Conservation (phyloP, 2,113 vertebrate species). For the Nansenia antarctica region DNA sequence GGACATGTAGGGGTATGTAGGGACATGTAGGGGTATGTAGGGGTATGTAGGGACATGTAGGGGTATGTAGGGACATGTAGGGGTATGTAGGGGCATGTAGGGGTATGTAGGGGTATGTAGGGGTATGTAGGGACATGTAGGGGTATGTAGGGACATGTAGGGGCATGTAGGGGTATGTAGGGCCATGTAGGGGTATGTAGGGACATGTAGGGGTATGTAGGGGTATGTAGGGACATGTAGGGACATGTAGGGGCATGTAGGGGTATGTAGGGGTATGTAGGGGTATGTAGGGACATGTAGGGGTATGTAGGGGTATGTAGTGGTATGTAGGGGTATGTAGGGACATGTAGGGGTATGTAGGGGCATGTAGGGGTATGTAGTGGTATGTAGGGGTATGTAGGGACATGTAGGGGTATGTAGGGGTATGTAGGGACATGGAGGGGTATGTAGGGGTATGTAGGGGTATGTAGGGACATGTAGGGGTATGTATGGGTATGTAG, state of each 20-base stretch:
- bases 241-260: background rate
- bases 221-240: too few species aligned
- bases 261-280: too few species aligned
- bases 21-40: too few species aligned
- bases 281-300: background rate
- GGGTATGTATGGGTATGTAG: too few species aligned
- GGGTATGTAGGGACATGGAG: too few species aligned
- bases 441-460: background rate
- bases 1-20: too few species aligned
- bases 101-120: slow-evolving; percentile 2
- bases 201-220: slow-evolving; percentile 5
- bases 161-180: too few species aligned
- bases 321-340: too few species aligned
- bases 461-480: slow-evolving; percentile 2
- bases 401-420: background rate
- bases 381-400: too few species aligned
- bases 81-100: background rate
- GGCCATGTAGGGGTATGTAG: background rate
- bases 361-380: slow-evolving; percentile 3
- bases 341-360: background rate
- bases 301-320: slow-evolving; percentile 2
- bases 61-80: too few species aligned
- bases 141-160: background rate
- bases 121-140: too few species aligned
- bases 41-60: background rate